Conservation (phyloP, 2,113 vertebrate species). For the Heterochromis multidens region DNA sequence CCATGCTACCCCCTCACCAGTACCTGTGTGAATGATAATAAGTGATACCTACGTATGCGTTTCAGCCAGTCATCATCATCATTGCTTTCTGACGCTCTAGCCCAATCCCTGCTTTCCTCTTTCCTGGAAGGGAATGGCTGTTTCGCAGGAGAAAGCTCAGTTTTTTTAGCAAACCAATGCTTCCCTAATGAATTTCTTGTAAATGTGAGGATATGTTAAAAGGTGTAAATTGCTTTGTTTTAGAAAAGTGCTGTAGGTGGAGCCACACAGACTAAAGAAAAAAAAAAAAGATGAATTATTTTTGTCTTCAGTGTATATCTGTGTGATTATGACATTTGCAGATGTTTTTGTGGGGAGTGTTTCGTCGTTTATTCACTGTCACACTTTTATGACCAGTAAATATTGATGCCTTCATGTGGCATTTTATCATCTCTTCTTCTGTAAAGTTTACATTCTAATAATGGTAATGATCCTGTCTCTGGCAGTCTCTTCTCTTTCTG, state of each 20-base stretch:
- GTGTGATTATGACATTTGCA: conserved; percentile 66
- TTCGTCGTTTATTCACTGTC: conserved; percentile 63
- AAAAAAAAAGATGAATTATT: conserved; percentile 50
- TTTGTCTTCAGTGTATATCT: conserved; percentile 70
- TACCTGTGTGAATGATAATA: conserved; percentile 34
- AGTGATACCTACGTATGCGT: background rate
- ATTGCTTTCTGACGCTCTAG: conserved; percentile 13
- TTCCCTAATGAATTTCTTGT: conserved; percentile 59
- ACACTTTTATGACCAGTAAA: conserved; percentile 69
- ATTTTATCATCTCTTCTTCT: conserved; percentile 63
- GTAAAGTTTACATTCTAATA: conserved; percentile 74
- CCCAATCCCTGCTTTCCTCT: conserved; percentile 23
- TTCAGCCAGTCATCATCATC: conserved; percentile 30
- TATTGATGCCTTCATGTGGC: conserved; percentile 56
- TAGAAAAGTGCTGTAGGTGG: conserved; percentile 53
- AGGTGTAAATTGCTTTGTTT: conserved; percentile 70
- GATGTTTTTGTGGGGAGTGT: conserved; percentile 72
- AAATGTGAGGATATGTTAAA: conserved; percentile 65
- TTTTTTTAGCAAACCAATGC: conserved; percentile 52
- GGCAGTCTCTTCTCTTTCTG: conserved; percentile 60
- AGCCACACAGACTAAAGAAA: conserved; percentile 52
- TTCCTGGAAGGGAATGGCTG: background rate
- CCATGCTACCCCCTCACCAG: conserved; percentile 48
- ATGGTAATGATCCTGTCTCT: conserved; percentile 62
- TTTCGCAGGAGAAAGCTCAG: background rate